Conservation (phyloP, 2,113 vertebrate species). For the Amblyornis subalaris region DNA sequence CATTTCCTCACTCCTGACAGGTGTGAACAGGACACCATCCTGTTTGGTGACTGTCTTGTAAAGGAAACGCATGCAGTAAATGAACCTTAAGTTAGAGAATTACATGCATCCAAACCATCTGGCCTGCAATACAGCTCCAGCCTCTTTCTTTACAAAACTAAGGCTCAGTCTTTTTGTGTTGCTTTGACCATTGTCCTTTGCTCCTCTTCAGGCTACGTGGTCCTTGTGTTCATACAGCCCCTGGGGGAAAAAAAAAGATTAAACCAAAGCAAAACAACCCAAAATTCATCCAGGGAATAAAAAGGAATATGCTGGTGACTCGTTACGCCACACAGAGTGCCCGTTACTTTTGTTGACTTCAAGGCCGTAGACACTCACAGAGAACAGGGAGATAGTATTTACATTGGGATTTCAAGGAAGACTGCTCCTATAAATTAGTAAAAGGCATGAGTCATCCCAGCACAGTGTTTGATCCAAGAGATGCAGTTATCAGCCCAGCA, state of each 20-base stretch:
- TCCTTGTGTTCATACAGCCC: neutral
- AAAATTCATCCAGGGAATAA: neutral
- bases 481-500: constrained; percentile 56
- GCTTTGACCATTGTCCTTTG: neutral
- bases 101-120: neutral
- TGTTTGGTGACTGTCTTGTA: neutral
- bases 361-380: constrained; percentile 47
- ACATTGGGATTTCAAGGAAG: constrained; percentile 70
- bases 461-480: constrained; percentile 64
- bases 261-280: constrained; percentile 24
- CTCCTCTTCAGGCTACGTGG: neutral
- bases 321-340: neutral
- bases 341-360: constrained; percentile 59
- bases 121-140: neutral
- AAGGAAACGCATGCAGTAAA: neutral
- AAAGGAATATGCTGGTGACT: neutral
- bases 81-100: neutral
- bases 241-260: neutral
- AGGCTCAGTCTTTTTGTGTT: constrained; percentile 1
- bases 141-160: neutral
- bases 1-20: neutral
- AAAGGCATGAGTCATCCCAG: constrained; percentile 72
- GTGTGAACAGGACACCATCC: neutral
- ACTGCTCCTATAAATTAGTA: constrained; percentile 75
- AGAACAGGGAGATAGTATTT: constrained; percentile 41